Evolutionary conservation across 1,140 invertebrate species (phyloP).

Genomic region (Hestina assimilis): DNA sequence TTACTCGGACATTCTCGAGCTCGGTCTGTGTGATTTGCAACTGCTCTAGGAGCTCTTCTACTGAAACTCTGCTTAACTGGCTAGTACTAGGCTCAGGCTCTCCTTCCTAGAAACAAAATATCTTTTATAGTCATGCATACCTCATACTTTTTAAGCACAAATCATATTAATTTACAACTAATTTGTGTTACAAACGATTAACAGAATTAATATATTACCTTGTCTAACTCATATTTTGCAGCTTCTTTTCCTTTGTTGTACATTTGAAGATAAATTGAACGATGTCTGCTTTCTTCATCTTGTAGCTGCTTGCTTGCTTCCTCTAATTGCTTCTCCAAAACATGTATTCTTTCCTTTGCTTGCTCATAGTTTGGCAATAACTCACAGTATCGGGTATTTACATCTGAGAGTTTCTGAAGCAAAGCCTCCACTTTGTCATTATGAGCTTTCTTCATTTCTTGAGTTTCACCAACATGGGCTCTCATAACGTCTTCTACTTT

Average conservation of each 20-base stretch:
- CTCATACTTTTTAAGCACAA: not conserved
- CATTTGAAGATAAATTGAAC: conserved; percentile 89
- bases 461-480: conserved; percentile 83
- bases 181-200: not conserved
- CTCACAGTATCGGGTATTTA: conserved; percentile 86
- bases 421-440: conserved; percentile 89
- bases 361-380: conserved; percentile 83
- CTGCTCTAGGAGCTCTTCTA: conserved; percentile 87
- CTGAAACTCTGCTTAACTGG: conserved; percentile 82
- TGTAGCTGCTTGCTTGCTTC: conserved; percentile 82
- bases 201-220: conserved; percentile 39
- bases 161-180: too few species aligned
- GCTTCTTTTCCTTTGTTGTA: conserved; percentile 89
- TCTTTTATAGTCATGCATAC: not conserved
- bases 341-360: conserved; percentile 82
- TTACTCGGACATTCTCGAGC: conserved; percentile 91
- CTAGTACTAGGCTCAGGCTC: conserved; percentile 78
- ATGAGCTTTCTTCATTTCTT: conserved; percentile 85
- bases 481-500: conserved; percentile 86
- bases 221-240: conserved; percentile 84
- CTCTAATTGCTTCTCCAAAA: conserved; percentile 84
- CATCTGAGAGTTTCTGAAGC: conserved; percentile 87
- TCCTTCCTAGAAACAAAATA: conserved; percentile 76
- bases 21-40: conserved; percentile 89
- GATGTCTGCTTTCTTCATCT: conserved; percentile 87